phyloP scores from a whole-genome alignment of 2,113 vertebrate genomes.

The Campylorhamphus procurvoides region DNA sequence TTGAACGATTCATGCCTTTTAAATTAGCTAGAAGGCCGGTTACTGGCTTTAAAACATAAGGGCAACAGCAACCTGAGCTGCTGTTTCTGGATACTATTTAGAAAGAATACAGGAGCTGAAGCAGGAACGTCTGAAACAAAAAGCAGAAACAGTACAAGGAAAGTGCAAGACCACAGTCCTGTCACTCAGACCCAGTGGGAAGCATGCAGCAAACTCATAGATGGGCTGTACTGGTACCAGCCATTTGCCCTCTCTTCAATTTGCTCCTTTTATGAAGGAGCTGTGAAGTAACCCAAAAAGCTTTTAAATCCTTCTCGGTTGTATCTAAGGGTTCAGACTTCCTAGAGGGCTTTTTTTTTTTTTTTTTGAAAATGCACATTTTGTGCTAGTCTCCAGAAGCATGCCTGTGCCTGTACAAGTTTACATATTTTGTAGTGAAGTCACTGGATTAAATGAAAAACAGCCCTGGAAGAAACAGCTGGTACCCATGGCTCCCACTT shows the following conservation, averaged over 20 bases:
- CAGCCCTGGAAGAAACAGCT: background rate
- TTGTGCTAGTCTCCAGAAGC: background rate
- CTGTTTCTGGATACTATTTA: background rate
- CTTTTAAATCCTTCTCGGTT: background rate
- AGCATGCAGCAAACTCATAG: background rate
- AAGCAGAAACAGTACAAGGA: background rate
- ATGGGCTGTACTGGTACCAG: background rate
- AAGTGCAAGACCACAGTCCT: background rate
- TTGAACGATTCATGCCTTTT: background rate
- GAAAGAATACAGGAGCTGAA: background rate
- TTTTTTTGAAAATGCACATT: background rate
- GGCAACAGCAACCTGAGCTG: background rate
- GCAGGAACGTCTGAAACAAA: background rate
- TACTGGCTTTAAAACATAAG: background rate
- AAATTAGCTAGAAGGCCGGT: background rate
- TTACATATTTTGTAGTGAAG: background rate
- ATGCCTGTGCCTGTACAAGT: background rate
- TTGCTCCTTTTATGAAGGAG: background rate
- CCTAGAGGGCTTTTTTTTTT: background rate
- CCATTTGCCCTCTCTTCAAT: background rate
- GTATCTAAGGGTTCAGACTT: background rate
- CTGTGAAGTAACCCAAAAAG: background rate
- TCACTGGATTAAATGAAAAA: background rate
- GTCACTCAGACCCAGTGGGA: rapidly evolving
- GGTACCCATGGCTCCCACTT: background rate